Evolutionary conservation across 1,140 invertebrate genomes (phyloP).

Genomic region (Trichoplusia ni): DNA sequence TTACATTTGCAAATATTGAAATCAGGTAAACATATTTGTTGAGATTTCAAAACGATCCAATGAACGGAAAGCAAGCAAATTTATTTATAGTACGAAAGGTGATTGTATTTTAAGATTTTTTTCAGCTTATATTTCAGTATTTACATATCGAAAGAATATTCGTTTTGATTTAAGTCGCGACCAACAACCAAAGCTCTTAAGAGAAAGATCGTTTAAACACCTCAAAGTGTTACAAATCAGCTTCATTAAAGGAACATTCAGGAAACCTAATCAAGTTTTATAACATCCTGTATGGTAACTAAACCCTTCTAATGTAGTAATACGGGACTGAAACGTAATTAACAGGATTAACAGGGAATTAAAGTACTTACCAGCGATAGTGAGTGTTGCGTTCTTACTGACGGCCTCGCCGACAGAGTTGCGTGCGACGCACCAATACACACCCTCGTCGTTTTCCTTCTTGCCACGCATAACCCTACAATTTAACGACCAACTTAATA

Average conservation of each 20-base stretch:
- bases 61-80: neutral
- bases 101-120: too few species aligned
- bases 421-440: constrained; percentile 97
- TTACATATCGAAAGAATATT: too few species aligned
- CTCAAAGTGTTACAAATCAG: too few species aligned
- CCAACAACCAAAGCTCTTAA: too few species aligned
- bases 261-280: too few species aligned
- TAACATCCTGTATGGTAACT: too few species aligned
- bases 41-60: constrained; percentile 12
- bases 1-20: constrained; percentile 18
- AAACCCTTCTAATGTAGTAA: too few species aligned
- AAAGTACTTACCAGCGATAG: constrained; percentile 92
- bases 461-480: constrained; percentile 90
- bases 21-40: constrained; percentile 12
- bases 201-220: too few species aligned
- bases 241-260: too few species aligned
- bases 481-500: constrained; percentile 36
- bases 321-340: constrained; percentile 3
- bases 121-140: too few species aligned
- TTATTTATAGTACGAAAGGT: neutral
- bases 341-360: constrained; percentile 13
- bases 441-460: constrained; percentile 95
- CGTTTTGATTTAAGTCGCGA: too few species aligned
- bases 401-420: constrained; percentile 92
- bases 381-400: constrained; percentile 95